These are phyloP conservation scores for Trichoplusia ni DNA, from an alignment of 1,140 invertebrate species.

Conservation along the genomic window DNA sequence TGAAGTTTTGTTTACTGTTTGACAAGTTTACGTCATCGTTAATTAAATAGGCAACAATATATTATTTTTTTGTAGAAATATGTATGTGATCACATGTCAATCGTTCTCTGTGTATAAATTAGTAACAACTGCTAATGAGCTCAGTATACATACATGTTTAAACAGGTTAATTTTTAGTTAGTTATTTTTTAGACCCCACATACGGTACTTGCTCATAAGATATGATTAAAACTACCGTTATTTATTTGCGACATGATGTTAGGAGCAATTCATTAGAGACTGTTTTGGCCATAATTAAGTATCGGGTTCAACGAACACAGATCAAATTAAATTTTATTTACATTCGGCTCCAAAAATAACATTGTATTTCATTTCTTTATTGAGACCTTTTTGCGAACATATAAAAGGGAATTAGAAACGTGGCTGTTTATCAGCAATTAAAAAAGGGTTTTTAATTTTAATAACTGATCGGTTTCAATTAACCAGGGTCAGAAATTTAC, in stretches of 20 bases:
- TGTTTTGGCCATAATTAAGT: neutral
- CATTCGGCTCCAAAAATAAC: too few relatives aligned
- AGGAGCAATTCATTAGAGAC: slow-evolving; percentile 8
- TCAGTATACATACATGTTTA: neutral
- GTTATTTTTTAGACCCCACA: neutral
- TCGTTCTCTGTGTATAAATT: too few relatives aligned
- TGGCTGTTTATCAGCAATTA: neutral
- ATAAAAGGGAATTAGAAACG: neutral
- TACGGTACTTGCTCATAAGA: slow-evolving; percentile 9
- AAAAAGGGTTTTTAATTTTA: slow-evolving; percentile 19
- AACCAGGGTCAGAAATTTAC: neutral
- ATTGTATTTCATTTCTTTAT: too few relatives aligned
- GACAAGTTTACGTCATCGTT: too few relatives aligned
- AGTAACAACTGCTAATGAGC: neutral
- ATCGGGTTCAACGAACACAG: slow-evolving; percentile 5
- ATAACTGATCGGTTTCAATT: neutral
- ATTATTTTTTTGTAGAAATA: too few relatives aligned
- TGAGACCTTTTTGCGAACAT: neutral
- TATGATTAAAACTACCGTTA: slow-evolving; percentile 23
- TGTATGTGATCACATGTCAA: too few relatives aligned
- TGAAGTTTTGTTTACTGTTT: slow-evolving; percentile 17
- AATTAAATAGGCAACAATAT: too few relatives aligned
- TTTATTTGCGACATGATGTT: slow-evolving; percentile 6
- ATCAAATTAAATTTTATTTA: neutral
- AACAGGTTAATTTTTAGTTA: neutral